phyloP scores from a whole-genome alignment of 2,113 vertebrate genomes.

The Rhinichthys klamathensis region DNA sequence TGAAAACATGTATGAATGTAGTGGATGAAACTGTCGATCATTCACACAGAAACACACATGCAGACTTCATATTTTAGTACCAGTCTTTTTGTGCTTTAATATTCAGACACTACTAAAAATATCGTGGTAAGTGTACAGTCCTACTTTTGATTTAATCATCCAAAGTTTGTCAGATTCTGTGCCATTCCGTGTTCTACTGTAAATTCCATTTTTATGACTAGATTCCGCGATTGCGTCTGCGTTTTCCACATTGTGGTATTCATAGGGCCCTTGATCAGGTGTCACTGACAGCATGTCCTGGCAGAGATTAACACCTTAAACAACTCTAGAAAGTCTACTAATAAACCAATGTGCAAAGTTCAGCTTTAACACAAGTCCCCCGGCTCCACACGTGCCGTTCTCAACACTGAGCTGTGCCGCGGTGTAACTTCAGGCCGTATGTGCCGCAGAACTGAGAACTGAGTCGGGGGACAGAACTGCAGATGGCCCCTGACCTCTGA shows the following conservation, averaged over 20 bases:
- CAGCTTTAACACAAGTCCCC: neutral
- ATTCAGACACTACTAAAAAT: too few species aligned
- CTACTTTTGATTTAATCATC: neutral
- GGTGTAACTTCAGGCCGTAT: neutral
- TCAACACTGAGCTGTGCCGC: neutral
- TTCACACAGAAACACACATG: too few species aligned
- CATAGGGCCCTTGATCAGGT: neutral
- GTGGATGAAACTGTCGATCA: too few species aligned
- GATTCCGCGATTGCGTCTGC: neutral
- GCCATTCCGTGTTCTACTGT: too few species aligned
- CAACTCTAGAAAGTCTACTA: neutral
- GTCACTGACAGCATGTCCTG: neutral
- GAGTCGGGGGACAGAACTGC: slow-evolving; percentile 26
- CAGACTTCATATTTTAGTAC: too few species aligned
- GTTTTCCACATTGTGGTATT: neutral
- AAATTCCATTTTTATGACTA: neutral
- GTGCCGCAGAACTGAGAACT: neutral
- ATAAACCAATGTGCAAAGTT: neutral
- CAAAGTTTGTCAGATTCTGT: neutral
- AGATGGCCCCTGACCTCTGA: slow-evolving; percentile 60
- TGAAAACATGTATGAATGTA: too few species aligned
- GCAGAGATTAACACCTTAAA: neutral
- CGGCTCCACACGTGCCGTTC: neutral
- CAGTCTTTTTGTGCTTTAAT: too few species aligned
- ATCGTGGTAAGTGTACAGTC: neutral